Evolutionary conservation across 1,140 invertebrate species (phyloP).

Genomic region (Pantala flavescens): DNA sequence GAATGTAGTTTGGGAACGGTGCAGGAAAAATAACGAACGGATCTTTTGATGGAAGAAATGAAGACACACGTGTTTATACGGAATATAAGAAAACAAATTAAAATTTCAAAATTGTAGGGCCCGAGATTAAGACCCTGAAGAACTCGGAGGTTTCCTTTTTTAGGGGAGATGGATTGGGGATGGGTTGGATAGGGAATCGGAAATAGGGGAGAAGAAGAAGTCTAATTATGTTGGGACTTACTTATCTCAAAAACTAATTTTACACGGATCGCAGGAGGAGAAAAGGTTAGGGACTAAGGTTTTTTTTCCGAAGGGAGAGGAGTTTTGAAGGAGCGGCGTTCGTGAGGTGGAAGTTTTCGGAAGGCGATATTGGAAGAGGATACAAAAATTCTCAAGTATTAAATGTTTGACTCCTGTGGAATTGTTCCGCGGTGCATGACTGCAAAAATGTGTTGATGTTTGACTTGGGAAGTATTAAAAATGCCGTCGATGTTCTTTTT

Average conservation of each 20-base stretch:
- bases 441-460: too few species aligned
- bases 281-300: background rate
- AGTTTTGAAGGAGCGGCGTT: background rate
- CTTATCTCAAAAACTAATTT: slow-evolving; percentile 10
- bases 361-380: background rate
- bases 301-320: background rate
- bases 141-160: background rate
- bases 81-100: too few species aligned
- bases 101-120: too few species aligned
- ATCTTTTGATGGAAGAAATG: too few species aligned
- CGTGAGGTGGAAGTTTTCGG: background rate
- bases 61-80: too few species aligned
- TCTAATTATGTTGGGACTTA: slow-evolving; percentile 10
- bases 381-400: background rate
- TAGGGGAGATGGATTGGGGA: background rate
- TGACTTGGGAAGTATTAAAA: too few species aligned
- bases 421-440: too few species aligned
- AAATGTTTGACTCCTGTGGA: too few species aligned
- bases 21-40: too few species aligned
- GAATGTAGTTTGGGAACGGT: too few species aligned
- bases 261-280: slow-evolving; percentile 6
- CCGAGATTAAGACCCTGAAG: too few species aligned
- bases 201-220: background rate
- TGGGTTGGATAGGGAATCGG: background rate
- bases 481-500: too few species aligned